Base-by-base conservation (phyloP, 2,888 invertebrate genomes). In the Microplitis manilae region DNA sequence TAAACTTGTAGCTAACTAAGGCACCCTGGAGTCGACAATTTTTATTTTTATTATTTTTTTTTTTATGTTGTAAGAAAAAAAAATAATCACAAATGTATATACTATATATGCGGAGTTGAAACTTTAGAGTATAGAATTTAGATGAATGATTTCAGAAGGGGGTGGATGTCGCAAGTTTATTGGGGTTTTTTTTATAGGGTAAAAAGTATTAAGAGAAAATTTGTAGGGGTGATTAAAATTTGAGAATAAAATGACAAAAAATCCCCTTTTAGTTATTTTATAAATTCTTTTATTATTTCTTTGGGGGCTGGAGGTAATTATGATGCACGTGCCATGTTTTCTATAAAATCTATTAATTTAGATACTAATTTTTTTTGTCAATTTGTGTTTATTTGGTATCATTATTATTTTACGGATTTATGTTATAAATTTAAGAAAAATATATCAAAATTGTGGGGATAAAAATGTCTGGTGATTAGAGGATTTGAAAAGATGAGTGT, bases 41-140 rank as follows among this genome's bases (percentile, higher is more conserved):
- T 50, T 50, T 50, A 8, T 9, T 50, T 50, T 50, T 50, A 13
- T 50, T 50, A 50, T 30, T 30, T 30, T 30, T 30, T 20, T 30
- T 30, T 30, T 30, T 30, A 4, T 30, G 4, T 4, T 30, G 30
- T 30, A 30, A 30, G 30, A 30, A 13, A 50, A 50, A 50, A 50
- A 50, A 50, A 50, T 50, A 50, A 6, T 50, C 9, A 50, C 50
- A 50, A 50, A 50, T 50, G 50, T 8, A 50, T 13, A 50, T 9
- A 9, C 6, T 50, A 8, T 50, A 50, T 50, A 13, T 50, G 4
- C 13, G 50, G 13, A 50, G 50, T 50, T 50, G 50, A 50, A 50
- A 50, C 50, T 50, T 50, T 50, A 50, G 50, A 50, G 50, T 50
- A 50, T 50, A 50, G 50, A 50, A 50, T 50, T 50, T 50, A 50